These are phyloP conservation scores for Cylindroiulus punctatus DNA, from an alignment of 2,888 invertebrate species.

Conservation along the genomic window DNA sequence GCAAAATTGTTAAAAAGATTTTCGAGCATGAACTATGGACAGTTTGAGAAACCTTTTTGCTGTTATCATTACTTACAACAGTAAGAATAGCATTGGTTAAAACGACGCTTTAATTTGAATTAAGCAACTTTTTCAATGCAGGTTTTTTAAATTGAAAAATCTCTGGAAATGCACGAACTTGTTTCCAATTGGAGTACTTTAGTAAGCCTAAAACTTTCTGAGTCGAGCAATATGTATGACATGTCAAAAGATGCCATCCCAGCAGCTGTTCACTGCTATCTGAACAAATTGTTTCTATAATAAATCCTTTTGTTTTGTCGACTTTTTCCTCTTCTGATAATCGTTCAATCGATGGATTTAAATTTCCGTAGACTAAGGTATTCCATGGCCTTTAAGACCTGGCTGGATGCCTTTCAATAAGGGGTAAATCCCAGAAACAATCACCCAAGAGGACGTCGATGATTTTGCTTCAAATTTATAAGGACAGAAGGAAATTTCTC, in stretches of 20 bases:
- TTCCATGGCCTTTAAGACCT: not conserved
- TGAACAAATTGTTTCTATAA: constrained; percentile 34
- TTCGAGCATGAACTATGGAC: too few relatives aligned
- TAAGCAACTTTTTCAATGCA: not conserved
- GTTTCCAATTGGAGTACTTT: not conserved
- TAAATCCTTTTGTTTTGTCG: not conserved
- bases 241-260: constrained; percentile 1
- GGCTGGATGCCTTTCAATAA: not conserved
- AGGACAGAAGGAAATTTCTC: not conserved
- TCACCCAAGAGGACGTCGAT: not conserved
- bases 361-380: not conserved
- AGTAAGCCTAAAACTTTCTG: not conserved
- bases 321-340: not conserved
- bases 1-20: too few relatives aligned
- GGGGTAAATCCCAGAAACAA: not conserved
- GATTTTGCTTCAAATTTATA: not conserved
- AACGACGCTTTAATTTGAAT: not conserved
- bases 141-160: not conserved
- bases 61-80: not conserved
- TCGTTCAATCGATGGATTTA: constrained; percentile 18
- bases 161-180: not conserved
- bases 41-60: too few relatives aligned
- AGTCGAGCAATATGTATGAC: constrained; percentile 28
- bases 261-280: constrained; percentile 14
- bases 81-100: not conserved